Evolutionary conservation across 2,113 vertebrate species (phyloP), one percentile per base, ranked within the genome.

Genomic region (Datnioides undecimradiatus): DNA sequence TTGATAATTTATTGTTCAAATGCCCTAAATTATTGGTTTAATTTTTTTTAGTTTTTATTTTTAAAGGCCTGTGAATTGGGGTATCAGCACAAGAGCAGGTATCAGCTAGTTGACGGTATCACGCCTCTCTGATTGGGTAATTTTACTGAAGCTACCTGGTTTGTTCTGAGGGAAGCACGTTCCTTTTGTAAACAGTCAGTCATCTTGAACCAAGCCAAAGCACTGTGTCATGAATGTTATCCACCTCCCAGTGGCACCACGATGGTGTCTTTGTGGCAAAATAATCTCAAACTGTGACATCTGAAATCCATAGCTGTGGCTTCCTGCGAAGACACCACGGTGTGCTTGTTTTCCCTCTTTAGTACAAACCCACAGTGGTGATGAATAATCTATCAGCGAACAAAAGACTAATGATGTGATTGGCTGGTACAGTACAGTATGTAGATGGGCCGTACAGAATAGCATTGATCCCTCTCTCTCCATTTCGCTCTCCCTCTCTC

Each of bases 391-490:
- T 59, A 92, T 90, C 59, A n/a, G 33, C 19, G 73, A 87, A 87
- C 88, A 84, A 83, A 88, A 86, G 77, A 85, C 75, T 83, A 89
- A 88, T 87, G 80, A 86, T 91, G 72, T 82, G 80, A 91, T 86
- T 89, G 91, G 87, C 83, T 67, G 73, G 41, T 79, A 65, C n/a
- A 59, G 81, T 85, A 76, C 79, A 54, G 85, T 85, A 85, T 84
- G 85, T 63, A 87, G 87, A 86, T 82, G 79, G 76, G 59, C 81
- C 63, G n/a, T 82, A 88, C 83, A 87, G 80, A 86, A 82, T 27
- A 70, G 64, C 90, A 91, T 91, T 87, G 88, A 92, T 90, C 89
- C 79, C 76, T 75, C 83, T 86, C 80, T 88, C 86, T 88, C 86
- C 77, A 69, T 85, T 89, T 88, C 43, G 86, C 76, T 83, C 76